Conservation (phyloP, 2,113 vertebrate genomes). For the Zeus faber region DNA sequence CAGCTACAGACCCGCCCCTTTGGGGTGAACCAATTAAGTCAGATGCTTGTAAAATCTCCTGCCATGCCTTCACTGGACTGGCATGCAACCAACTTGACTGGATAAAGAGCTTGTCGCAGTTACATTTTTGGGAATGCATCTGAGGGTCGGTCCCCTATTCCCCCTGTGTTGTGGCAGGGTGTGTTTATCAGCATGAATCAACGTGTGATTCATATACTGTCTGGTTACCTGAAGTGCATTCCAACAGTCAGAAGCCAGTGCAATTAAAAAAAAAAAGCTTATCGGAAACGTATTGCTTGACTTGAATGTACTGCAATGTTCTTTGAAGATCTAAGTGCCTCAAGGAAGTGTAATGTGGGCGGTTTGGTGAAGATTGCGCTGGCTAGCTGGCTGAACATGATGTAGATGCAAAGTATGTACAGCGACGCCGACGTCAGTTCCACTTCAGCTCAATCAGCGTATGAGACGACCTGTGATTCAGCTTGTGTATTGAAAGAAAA, state of each 20-base stretch:
- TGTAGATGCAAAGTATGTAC: constrained; percentile 64
- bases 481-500: constrained; percentile 35
- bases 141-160: constrained; percentile 35
- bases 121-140: constrained; percentile 31
- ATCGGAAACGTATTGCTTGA: constrained; percentile 48
- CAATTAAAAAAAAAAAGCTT: constrained; percentile 37
- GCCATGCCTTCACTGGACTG: constrained; percentile 35
- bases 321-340: constrained; percentile 16
- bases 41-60: constrained; percentile 36
- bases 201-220: constrained; percentile 52
- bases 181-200: constrained; percentile 61
- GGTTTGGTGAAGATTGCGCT: constrained; percentile 38
- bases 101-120: constrained; percentile 17
- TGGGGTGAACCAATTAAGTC: constrained; percentile 27
- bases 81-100: constrained; percentile 31
- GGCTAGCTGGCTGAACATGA: constrained; percentile 55
- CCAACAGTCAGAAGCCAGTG: constrained; percentile 61
- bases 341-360: constrained; percentile 39
- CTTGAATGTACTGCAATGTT: constrained; percentile 8
- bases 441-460: constrained; percentile 51
- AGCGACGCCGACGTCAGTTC: constrained; percentile 48
- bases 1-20: constrained; percentile 25
- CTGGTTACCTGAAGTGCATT: constrained; percentile 51
- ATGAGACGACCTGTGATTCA: constrained; percentile 28
- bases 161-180: constrained; percentile 56